phyloP scores from a whole-genome alignment of 2,113 vertebrate genomes.

The Oceanites oceanicus region DNA sequence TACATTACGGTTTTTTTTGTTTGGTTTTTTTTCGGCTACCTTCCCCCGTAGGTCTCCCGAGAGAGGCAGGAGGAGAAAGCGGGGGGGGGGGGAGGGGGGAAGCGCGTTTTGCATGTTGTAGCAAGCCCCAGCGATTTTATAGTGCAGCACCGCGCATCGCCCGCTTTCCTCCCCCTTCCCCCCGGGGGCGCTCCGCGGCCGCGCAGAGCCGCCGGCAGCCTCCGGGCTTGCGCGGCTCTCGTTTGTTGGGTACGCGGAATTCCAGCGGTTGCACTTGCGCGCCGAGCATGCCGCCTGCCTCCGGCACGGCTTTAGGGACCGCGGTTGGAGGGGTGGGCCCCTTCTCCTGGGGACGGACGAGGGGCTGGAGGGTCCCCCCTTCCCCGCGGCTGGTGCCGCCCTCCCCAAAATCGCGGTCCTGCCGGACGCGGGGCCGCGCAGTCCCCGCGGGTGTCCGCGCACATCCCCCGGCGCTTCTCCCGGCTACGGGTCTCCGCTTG shows the following conservation, averaged over 20 bases:
- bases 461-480: not conserved
- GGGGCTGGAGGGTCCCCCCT: not conserved
- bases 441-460: not conserved
- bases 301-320: not conserved
- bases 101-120: not conserved
- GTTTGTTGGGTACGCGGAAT: not conserved
- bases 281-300: not conserved
- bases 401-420: not conserved
- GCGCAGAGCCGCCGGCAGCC: not conserved
- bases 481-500: not conserved
- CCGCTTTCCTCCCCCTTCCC: not conserved
- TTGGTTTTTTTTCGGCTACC: not conserved
- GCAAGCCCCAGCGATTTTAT: not conserved
- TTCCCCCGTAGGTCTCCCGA: not conserved
- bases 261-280: not conserved
- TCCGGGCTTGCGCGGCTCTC: not conserved
- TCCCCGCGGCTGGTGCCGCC: too few species aligned
- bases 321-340: not conserved
- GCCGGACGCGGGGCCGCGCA: not conserved
- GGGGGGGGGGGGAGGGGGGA: rapidly evolving
- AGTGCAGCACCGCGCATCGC: not conserved
- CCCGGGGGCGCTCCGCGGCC: slow-evolving; percentile 15
- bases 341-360: not conserved
- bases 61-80: not conserved
- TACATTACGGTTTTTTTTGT: too few species aligned